Percentiles rank a stretch among this genome's conserved stretches.
Evolutionary conservation across 2,888 invertebrate genomes (phyloP).

Genomic region (Ceriagrion tenellum): DNA sequence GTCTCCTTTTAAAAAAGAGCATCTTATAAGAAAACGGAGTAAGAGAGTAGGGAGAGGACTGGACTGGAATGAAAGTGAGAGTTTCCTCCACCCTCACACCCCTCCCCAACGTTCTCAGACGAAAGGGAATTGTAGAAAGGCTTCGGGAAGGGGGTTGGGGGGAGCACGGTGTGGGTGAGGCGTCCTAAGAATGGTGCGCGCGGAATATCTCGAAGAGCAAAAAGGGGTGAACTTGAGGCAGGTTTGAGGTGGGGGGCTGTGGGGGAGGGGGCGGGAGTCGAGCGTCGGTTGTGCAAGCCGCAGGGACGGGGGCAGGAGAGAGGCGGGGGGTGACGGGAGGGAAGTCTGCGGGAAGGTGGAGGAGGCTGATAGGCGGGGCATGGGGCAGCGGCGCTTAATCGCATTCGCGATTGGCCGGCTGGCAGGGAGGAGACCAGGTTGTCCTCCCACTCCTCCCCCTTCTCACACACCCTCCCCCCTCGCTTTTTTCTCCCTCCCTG

Average conservation of each 20-base stretch:
- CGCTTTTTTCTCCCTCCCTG: neutral
- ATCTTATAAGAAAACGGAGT: neutral
- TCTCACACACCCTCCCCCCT: neutral
- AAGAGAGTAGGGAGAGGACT: neutral
- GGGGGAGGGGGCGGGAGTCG: neutral
- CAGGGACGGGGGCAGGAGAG: neutral
- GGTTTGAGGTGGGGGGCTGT: neutral
- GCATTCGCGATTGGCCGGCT: constrained; percentile 60
- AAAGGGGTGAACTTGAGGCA: neutral
- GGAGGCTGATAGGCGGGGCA: neutral
- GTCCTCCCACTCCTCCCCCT: constrained; percentile 31
- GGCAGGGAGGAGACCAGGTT: constrained; percentile 25
- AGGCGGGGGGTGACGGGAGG: neutral
- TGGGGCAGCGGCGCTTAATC: constrained; percentile 25
- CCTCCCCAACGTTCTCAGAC: neutral
- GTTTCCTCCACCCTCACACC: neutral
- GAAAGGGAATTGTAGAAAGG: constrained; percentile 26
- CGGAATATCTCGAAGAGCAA: neutral
- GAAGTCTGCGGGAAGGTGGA: neutral
- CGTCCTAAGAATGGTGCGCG: neutral
- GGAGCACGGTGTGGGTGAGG: neutral
- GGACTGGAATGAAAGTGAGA: constrained; percentile 16
- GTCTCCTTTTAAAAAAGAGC: neutral
- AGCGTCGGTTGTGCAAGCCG: no score
- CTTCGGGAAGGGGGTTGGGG: neutral